Percentiles rank a stretch among this genome's conserved stretches.
Evolutionary conservation across 2,113 vertebrate species (phyloP).

Genomic region (Ammospiza nelsoni): DNA sequence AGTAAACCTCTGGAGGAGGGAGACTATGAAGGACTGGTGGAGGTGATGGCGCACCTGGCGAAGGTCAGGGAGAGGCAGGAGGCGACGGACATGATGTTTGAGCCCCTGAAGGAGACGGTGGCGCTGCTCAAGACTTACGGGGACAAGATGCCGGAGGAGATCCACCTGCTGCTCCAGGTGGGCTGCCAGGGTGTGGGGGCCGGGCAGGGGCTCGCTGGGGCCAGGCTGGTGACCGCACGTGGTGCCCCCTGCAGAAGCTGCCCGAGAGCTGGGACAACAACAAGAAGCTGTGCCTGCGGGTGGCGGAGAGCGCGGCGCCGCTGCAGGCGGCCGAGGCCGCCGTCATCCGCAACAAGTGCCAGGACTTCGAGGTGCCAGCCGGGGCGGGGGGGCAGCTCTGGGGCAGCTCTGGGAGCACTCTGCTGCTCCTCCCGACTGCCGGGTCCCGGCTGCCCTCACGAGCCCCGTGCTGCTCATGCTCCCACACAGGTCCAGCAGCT

Average conservation of each 20-base stretch:
- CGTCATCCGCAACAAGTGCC: constrained; percentile 69
- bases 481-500: constrained; percentile 65
- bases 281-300: constrained; percentile 73
- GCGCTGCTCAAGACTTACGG: constrained; percentile 71
- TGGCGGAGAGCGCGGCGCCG: constrained; percentile 69
- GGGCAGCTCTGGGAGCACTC: rapidly evolving
- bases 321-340: constrained; percentile 74
- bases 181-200: rapidly evolving
- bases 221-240: background rate
- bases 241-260: constrained; percentile 53
- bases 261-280: constrained; percentile 75
- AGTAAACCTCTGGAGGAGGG: constrained; percentile 70
- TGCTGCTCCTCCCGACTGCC: rapidly evolving
- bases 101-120: constrained; percentile 75
- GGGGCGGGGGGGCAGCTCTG: rapidly evolving
- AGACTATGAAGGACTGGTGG: constrained; percentile 70
- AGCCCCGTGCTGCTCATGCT: background rate
- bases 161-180: constrained; percentile 70
- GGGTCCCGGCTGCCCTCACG: rapidly evolving
- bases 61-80: constrained; percentile 72
- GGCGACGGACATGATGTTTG: constrained; percentile 68
- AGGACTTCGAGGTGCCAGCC: constrained; percentile 72
- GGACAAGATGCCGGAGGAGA: constrained; percentile 74
- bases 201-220: rapidly evolving
- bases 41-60: constrained; percentile 72